phyloP scores from a whole-genome alignment of 1,140 invertebrate genomes.

The Phymorhynchus buccinoides region DNA sequence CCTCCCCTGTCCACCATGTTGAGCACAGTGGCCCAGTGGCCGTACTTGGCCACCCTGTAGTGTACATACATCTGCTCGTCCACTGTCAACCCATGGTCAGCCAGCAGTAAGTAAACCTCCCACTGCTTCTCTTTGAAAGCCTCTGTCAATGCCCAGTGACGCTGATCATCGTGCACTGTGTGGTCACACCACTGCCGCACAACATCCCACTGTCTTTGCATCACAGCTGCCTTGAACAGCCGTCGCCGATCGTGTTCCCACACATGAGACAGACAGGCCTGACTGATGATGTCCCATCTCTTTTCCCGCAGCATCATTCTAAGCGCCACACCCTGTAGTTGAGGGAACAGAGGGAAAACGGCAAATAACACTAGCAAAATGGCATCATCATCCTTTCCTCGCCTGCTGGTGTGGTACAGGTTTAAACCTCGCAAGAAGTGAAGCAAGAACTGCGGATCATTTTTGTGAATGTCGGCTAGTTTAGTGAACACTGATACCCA shows the following conservation, averaged over 20 bases:
- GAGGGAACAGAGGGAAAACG: neutral
- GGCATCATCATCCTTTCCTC: too few species aligned
- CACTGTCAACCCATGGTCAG: neutral
- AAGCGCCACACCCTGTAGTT: neutral
- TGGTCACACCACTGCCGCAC: neutral
- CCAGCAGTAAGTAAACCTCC: neutral
- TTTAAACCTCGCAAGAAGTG: neutral
- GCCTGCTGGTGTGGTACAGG: neutral
- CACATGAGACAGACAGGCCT: constrained; percentile 4
- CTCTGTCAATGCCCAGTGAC: neutral
- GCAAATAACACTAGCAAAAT: neutral
- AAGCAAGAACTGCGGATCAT: neutral
- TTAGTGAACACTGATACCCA: neutral
- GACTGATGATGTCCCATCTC: constrained; percentile 17
- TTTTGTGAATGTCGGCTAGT: neutral
- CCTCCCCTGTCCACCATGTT: neutral
- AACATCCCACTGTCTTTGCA: neutral
- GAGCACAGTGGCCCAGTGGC: neutral
- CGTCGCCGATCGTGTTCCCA: neutral
- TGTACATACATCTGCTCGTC: constrained; percentile 2
- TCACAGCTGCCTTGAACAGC: constrained; percentile 13
- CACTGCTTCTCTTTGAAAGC: constrained; percentile 7
- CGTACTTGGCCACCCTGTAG: neutral
- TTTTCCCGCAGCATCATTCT: constrained; percentile 3
- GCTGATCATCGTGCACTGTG: neutral